These are phyloP conservation scores for Tenthredo distinguenda DNA, from an alignment of 2,888 invertebrate species.

Conservation along the genomic window DNA sequence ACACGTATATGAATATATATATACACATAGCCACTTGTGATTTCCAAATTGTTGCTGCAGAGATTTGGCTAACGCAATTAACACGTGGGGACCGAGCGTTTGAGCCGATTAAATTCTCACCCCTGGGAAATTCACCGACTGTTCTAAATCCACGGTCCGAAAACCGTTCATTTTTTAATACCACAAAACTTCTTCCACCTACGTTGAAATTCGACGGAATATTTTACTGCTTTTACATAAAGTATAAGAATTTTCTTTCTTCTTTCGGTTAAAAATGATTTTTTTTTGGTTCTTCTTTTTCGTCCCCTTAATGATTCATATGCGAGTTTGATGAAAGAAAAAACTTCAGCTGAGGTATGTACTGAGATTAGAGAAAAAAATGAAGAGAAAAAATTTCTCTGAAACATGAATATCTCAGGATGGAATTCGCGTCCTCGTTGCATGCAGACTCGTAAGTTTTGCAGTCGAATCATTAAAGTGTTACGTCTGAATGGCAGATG, in stretches of 20 bases:
- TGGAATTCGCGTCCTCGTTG: background rate
- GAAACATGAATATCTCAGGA: background rate
- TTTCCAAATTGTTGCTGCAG: constrained; percentile 27
- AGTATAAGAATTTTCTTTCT: background rate
- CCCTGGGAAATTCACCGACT: constrained; percentile 44
- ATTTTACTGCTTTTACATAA: background rate
- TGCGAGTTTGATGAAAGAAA: no score
- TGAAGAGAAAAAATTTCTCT: background rate
- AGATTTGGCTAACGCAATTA: constrained; percentile 26
- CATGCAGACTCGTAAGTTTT: background rate
- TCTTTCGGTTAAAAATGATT: no score
- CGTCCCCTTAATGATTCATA: background rate
- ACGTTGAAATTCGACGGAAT: background rate
- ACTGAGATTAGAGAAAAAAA: background rate
- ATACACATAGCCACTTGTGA: background rate
- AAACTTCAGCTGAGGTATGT: no score
- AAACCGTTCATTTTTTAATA: background rate
- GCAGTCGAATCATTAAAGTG: background rate
- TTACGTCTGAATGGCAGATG: constrained; percentile 27
- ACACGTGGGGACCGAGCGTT: background rate
- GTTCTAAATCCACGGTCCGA: background rate
- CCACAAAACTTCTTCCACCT: background rate
- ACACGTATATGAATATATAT: no score
- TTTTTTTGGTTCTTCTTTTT: background rate
- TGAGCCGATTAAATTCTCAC: constrained; percentile 48